A percentile compares a stretch with the other conserved stretches of the same genome.
These are phyloP conservation scores for Pedionomus torquatus DNA, from an alignment of 2,113 vertebrate genomes.

Conservation along the genomic window DNA sequence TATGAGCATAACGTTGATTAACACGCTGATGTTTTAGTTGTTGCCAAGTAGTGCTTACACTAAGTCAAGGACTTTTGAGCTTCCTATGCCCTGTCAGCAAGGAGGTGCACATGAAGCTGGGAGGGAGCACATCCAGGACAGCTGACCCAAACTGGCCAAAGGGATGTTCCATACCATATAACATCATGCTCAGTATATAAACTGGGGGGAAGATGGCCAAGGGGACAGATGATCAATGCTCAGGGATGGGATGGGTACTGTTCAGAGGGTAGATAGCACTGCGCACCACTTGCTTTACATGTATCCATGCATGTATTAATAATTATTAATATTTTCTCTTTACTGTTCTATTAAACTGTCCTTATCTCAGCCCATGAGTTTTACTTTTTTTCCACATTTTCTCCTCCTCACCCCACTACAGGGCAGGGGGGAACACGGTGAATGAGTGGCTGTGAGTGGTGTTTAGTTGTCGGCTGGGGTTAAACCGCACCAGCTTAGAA, in stretches of 20 bases:
- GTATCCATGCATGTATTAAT: not conserved
- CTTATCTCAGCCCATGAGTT: not conserved
- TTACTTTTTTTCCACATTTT: not conserved
- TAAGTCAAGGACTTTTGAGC: not conserved
- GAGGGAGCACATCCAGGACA: not conserved
- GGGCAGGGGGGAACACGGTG: not conserved
- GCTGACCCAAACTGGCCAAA: not conserved
- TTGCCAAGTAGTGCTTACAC: not conserved
- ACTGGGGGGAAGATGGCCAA: not conserved
- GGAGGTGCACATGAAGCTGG: not conserved
- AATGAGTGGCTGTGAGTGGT: not conserved
- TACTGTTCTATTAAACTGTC: not conserved
- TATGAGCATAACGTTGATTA: not conserved
- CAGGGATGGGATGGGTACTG: not conserved
- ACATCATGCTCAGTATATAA: not conserved
- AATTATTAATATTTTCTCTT: not conserved
- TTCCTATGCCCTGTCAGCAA: not conserved
- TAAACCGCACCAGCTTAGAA: not conserved
- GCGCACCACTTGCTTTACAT: not conserved
- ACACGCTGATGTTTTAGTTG: not conserved
- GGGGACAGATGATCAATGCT: not conserved
- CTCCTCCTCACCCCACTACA: not conserved
- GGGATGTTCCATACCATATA: not conserved
- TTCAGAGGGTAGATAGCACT: not conserved
- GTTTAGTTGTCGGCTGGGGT: not conserved